These are phyloP conservation scores for Gadopsis marmoratus DNA, from an alignment of 2,797 vertebrate genomes.

Conservation along the genomic window DNA sequence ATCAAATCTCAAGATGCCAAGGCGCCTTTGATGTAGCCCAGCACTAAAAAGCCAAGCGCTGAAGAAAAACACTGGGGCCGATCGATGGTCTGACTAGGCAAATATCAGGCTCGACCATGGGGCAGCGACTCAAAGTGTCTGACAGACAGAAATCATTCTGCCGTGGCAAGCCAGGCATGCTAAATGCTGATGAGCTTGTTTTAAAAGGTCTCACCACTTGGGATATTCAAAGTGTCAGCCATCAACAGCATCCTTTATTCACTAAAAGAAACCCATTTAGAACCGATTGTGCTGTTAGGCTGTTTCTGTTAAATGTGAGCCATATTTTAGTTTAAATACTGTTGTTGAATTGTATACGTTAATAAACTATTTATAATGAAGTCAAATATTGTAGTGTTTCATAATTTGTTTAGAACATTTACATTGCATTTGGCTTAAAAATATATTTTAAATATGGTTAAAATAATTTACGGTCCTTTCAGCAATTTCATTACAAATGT, in stretches of 20 bases:
- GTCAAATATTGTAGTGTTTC: background rate
- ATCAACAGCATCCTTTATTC: slow-evolving; percentile 65
- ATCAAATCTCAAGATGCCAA: slow-evolving; percentile 74
- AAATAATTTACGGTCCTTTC: background rate
- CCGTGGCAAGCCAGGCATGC: slow-evolving; percentile 68
- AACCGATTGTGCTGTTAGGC: slow-evolving; percentile 5
- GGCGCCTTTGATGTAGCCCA: slow-evolving; percentile 57
- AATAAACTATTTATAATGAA: slow-evolving; percentile 1
- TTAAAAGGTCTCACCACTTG: slow-evolving; percentile 83
- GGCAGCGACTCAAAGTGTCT: slow-evolving; percentile 75
- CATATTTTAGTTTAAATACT: slow-evolving; percentile 1
- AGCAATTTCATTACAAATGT: background rate
- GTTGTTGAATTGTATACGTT: background rate
- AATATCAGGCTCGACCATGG: slow-evolving; percentile 80
- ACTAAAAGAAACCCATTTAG: slow-evolving; percentile 21
- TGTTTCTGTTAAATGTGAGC: slow-evolving; percentile 27
- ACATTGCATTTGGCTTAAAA: background rate
- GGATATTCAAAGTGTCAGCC: slow-evolving; percentile 73
- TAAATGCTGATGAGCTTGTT: slow-evolving; percentile 81
- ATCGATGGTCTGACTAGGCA: slow-evolving; percentile 79
- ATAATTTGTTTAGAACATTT: background rate
- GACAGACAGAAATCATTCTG: slow-evolving; percentile 78
- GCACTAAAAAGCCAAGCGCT: slow-evolving; percentile 63
- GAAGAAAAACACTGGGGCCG: slow-evolving; percentile 71
- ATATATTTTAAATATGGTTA: slow-evolving; percentile 6